These are phyloP conservation scores for Drosophila parabipectinata DNA, from an alignment of 1,140 invertebrate genomes.

Conservation along the genomic window DNA sequence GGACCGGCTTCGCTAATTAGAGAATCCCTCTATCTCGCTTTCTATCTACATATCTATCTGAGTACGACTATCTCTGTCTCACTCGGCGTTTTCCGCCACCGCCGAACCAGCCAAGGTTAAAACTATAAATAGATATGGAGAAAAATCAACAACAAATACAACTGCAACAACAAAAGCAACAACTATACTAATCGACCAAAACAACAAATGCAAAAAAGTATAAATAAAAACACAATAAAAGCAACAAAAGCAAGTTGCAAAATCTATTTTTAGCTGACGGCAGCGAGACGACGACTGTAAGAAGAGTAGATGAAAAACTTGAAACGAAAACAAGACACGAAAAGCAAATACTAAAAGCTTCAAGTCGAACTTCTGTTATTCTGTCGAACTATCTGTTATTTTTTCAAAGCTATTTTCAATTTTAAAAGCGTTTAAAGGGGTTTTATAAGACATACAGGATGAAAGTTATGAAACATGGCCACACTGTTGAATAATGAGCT, in stretches of 20 bases:
- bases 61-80: background rate
- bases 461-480: too few species aligned
- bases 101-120: conserved; percentile 38
- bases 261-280: conserved; percentile 45
- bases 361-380: conserved; percentile 24
- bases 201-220: conserved; percentile 15
- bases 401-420: background rate
- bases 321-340: conserved; percentile 36
- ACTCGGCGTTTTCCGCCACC: conserved; percentile 24
- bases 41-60: background rate
- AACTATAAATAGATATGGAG: conserved; percentile 57
- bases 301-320: conserved; percentile 44
- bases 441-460: too few species aligned
- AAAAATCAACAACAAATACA: conserved; percentile 44
- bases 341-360: conserved; percentile 5
- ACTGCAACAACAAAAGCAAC: conserved; percentile 2
- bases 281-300: conserved; percentile 25
- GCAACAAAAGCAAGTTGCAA: conserved; percentile 43
- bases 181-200: conserved; percentile 10
- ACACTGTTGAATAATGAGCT: too few species aligned
- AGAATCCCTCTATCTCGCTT: conserved; percentile 4
- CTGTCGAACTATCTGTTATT: conserved; percentile 4
- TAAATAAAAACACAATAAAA: conserved; percentile 6
- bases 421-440: background rate
- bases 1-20: conserved; percentile 31